Evolutionary conservation across 2,797 vertebrate species (phyloP), one percentile per base, ranked within the genome.

Genomic region (Mastacembelus armatus): DNA sequence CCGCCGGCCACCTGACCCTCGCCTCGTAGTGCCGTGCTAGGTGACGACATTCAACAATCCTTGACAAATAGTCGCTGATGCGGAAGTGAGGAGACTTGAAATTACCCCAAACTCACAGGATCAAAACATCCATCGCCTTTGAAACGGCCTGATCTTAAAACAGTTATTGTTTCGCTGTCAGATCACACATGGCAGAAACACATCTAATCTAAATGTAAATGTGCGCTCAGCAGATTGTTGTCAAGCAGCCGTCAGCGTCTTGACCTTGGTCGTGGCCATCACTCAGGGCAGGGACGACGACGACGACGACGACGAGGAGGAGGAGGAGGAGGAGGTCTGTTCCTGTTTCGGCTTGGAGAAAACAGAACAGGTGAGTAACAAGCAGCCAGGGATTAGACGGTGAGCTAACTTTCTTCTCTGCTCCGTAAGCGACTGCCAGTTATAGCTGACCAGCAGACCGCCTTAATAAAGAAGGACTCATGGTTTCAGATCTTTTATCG

Each of bases 351-450:
- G 26, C 4, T 49, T 67, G 18, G 52, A 39, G 49, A 54, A 60
- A 61, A 59, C 66, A 24, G 1, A 12, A 36, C n/a, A 62, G 75
- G 82, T 81, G 72, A 78, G 85, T 50, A 7, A 1, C 1, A 0
- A 2, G 33, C 21, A 5, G 6, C 5, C 2, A 39, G 2, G 0
- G 12, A 19, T n/a, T 14, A 1, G 27, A 12, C 7, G 3, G 1
- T 0, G 2, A 10, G 5, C 14, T 22, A 0, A 0, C 6, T 2
- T 1, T 0, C 10, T 2, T 18, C 7, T 0, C 3, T 15, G 7
- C 2, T 7, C 0, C 0, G 5, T 9, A 1, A 7, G n/a, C 8
- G 4, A 44, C 48, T 30, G 5, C 11, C 18, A 7, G 11, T 18
- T 50, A 33, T n/a, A 63, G 72, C 77, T 49, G 55, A 71, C 33